Base-by-base conservation (phyloP, 92 coral and sea anemone species). In the Heliopora coerulea region DNA sequence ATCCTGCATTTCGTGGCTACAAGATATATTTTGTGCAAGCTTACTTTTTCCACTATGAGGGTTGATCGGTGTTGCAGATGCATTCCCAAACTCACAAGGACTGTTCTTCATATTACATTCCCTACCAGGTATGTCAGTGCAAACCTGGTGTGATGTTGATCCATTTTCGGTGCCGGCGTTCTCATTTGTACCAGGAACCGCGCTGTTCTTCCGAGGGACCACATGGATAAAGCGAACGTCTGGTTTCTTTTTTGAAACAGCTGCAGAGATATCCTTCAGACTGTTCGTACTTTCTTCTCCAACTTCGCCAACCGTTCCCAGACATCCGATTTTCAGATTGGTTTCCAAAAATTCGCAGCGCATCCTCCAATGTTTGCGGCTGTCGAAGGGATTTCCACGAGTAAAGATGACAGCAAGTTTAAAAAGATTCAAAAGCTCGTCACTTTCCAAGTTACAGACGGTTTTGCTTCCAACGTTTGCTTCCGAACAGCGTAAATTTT, bases 211-310 rank as follows among this genome's bases (percentile, higher is more conserved):
- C 52, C 23, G 20, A 20, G 73, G 56, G 20, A 27, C 17, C 15
- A 66, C 73, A 21, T 66, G 57, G 50, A 66, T 66, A 18, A 66
- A 23, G 26, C 73, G 73, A 66, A 66, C 73, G 6, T 17, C 57
- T 1, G 28, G 48, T 1, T 44, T 33, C 1, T 15, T 33, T 31
- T 28, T 4, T 30, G 40, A 25, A 31, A 31, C 39, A 4, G 52
- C 42, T 28, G 41, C 50, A 39, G 34, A 10, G 34, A 8, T 1
- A 4, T 32, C 39, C 30, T 11, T 24, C 19, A 5, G 56, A 42
- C 27, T 42, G 30, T 20, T 64, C 21, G 37, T 7, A 30, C 33
- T 18, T 3, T 64, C 70, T 26, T 66, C 73, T 41, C 44, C 73
- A 25, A 66, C 56, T 25, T 66, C 73, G 14, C 73, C 44, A 25